A percentile compares a stretch with the other conserved stretches of the same genome.
Conservation (phyloP, 2,888 invertebrate genomes). For the Ornithoptera priamus region DNA sequence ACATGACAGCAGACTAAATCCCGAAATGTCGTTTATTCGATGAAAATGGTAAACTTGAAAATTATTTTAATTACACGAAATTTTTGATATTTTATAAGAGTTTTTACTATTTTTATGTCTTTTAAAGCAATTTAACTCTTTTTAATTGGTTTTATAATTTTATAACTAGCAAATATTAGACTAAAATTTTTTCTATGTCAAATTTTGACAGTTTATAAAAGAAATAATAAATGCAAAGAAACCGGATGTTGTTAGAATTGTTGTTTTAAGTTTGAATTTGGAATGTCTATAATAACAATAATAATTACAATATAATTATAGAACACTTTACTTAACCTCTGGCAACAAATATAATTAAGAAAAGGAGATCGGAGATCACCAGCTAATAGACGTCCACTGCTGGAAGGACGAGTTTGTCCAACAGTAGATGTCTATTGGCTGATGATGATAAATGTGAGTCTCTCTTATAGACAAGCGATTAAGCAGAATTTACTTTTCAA, state of each 20-base stretch:
- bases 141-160: slow-evolving; percentile 24
- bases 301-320: neutral
- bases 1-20: slow-evolving; percentile 44
- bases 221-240: neutral
- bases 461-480: neutral
- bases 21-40: neutral
- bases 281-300: neutral
- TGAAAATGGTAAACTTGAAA: neutral
- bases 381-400: no score
- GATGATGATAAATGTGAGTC: neutral
- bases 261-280: slow-evolving; percentile 1
- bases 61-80: slow-evolving; percentile 8
- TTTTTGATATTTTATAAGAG: slow-evolving; percentile 12
- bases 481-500: neutral
- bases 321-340: neutral
- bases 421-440: no score
- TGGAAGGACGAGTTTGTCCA: no score
- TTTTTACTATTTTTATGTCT: slow-evolving; percentile 35
- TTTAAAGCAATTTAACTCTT: slow-evolving; percentile 26
- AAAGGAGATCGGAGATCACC: no score
- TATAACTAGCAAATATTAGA: slow-evolving; percentile 9
- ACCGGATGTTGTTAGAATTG: neutral
- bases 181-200: slow-evolving; percentile 6
- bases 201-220: slow-evolving; percentile 8
- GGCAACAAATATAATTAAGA: no score